Evolutionary conservation across 2,797 vertebrate genomes (phyloP).

Genomic region (Anguilla anguilla): DNA sequence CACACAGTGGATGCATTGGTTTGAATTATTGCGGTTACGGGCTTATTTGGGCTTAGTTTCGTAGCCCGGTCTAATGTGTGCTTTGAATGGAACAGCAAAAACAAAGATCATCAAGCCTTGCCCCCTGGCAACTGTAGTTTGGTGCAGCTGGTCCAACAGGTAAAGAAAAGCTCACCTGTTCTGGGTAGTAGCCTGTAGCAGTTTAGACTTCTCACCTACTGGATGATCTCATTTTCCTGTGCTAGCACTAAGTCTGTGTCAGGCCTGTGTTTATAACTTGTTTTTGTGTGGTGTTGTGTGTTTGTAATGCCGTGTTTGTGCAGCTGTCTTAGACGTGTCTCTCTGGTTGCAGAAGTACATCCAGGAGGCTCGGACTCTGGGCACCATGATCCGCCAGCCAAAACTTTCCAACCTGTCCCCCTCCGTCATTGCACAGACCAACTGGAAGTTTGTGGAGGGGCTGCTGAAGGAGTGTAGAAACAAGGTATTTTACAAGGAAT

Average conservation of each 20-base stretch:
- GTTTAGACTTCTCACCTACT: background rate
- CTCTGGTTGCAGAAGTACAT: slow-evolving; percentile 87
- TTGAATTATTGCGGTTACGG: slow-evolving; percentile 14
- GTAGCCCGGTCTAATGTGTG: slow-evolving; percentile 10
- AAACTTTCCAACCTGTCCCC: slow-evolving; percentile 97
- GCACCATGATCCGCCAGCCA: slow-evolving; percentile 93
- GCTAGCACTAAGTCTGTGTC: slow-evolving; percentile 32
- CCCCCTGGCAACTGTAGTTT: background rate
- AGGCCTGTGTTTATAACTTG: background rate
- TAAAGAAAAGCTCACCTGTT: background rate
- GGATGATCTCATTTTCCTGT: background rate
- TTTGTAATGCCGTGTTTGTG: no score
- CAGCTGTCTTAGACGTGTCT: background rate
- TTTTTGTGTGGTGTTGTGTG: background rate
- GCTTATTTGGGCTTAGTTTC: slow-evolving; percentile 20
- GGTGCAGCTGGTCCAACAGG: background rate
- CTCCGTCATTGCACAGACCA: slow-evolving; percentile 97
- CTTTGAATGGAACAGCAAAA: background rate
- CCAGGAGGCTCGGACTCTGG: slow-evolving; percentile 95
- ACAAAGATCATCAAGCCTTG: background rate
- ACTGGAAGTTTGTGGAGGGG: slow-evolving; percentile 98
- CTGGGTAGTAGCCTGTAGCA: background rate
- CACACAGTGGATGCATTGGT: background rate
- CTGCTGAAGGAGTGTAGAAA: slow-evolving; percentile 95
- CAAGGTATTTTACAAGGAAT: slow-evolving; percentile 76